Percentiles rank a stretch among this genome's conserved stretches.
phyloP scores from a whole-genome alignment of 1,140 invertebrate species.

The Trichonephila inaurata region DNA sequence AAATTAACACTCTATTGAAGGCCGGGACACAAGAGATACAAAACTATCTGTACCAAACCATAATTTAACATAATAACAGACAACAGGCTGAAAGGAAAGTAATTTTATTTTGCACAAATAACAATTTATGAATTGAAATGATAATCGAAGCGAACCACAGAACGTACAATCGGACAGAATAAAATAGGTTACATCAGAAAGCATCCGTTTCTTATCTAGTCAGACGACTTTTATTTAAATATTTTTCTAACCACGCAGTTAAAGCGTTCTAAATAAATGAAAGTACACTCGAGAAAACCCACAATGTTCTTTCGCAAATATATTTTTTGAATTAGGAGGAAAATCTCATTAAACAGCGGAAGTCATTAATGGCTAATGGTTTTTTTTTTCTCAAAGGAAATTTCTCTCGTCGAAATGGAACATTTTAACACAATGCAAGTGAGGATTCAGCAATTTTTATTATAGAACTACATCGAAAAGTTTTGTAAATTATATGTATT shows the following conservation, averaged over 20 bases:
- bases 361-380: conserved; percentile 35
- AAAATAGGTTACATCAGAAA: not conserved
- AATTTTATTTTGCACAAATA: too few species aligned
- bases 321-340: not conserved
- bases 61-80: too few species aligned
- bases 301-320: not conserved
- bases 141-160: too few species aligned
- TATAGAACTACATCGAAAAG: too few species aligned
- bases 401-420: not conserved
- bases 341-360: conserved; percentile 45
- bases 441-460: not conserved
- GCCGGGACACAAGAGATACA: too few species aligned
- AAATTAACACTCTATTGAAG: too few species aligned
- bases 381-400: not conserved
- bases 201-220: not conserved
- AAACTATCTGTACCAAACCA: too few species aligned
- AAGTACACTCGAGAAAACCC: not conserved
- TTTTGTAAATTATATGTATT: too few species aligned
- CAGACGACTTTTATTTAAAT: not conserved
- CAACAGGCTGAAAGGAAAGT: too few species aligned
- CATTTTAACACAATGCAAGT: not conserved
- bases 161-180: not conserved
- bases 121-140: too few species aligned
- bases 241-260: not conserved
- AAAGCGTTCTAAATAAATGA: not conserved